A percentile compares a stretch with the other conserved stretches of the same genome.
These are phyloP conservation scores for Chironomus striatipennis DNA, from an alignment of 1,140 invertebrate genomes.

Conservation along the genomic window DNA sequence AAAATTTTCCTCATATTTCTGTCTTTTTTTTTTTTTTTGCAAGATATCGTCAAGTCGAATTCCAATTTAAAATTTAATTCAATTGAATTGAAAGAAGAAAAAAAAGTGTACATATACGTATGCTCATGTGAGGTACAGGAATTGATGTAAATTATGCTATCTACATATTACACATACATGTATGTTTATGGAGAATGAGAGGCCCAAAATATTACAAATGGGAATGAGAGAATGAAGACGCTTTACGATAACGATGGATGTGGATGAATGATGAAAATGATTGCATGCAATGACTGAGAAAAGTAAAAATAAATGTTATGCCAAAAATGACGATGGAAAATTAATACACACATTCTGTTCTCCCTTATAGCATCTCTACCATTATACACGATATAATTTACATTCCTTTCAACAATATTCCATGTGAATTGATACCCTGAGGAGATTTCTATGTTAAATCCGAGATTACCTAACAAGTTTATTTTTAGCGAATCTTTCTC, in stretches of 20 bases:
- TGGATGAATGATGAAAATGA: neutral
- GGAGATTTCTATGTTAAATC: too few relatives aligned
- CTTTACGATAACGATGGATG: neutral
- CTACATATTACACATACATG: neutral
- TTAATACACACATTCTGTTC: too few relatives aligned
- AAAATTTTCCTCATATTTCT: neutral
- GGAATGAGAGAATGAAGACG: too few relatives aligned
- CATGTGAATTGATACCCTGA: too few relatives aligned
- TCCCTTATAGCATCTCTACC: too few relatives aligned
- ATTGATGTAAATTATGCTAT: constrained; percentile 20
- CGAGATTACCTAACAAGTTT: too few relatives aligned
- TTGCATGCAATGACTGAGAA: constrained; percentile 1
- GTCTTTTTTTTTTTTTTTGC: neutral
- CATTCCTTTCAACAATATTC: too few relatives aligned
- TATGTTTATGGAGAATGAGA: too few relatives aligned
- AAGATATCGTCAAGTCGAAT: neutral
- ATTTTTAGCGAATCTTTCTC: too few relatives aligned
- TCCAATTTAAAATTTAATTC: constrained; percentile 23
- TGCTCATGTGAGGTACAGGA: constrained; percentile 1
- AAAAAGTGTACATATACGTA: neutral
- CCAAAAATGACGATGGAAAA: too few relatives aligned
- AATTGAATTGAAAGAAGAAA: constrained; percentile 4
- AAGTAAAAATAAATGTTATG: neutral
- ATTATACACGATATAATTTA: too few relatives aligned
- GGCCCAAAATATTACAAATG: too few relatives aligned